Percentiles rank a stretch among this genome's conserved stretches.
Evolutionary conservation across 30 jellyfish, hydroid and myxozoan genomes (phyloP).

Genomic region (Catostylus mosaicus): DNA sequence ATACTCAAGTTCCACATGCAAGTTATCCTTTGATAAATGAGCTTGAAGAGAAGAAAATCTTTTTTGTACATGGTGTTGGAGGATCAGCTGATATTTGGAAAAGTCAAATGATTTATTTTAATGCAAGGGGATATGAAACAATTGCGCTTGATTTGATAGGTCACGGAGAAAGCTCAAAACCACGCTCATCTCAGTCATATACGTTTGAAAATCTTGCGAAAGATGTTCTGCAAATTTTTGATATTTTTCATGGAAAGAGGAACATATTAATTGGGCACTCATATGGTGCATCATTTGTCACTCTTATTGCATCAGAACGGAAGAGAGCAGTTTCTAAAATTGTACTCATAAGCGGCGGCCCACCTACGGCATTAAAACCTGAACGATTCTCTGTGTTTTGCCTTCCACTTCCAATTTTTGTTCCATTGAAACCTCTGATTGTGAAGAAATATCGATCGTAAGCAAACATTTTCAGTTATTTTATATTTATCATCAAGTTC

Average conservation of each 20-base stretch:
- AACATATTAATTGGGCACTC: constrained; percentile 94
- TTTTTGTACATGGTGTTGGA: constrained; percentile 98
- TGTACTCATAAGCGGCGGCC: constrained; percentile 96
- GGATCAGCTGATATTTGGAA: constrained; percentile 92
- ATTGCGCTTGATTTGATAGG: constrained; percentile 95
- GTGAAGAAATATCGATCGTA: constrained; percentile 85
- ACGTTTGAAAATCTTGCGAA: constrained; percentile 72
- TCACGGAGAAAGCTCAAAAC: constrained; percentile 96
- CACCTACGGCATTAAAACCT: constrained; percentile 92
- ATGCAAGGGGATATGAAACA: constrained; percentile 76
- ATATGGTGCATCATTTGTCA: constrained; percentile 97
- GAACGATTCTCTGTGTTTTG: constrained; percentile 89
- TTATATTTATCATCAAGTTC: neutral
- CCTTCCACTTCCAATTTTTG: constrained; percentile 90
- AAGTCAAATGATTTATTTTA: constrained; percentile 67
- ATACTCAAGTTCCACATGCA: constrained; percentile 5
- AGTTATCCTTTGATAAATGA: constrained; percentile 15
- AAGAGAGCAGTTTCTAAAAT: constrained; percentile 64
- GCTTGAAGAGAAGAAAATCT: constrained; percentile 29
- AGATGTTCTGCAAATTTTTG: constrained; percentile 86
- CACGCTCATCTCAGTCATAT: constrained; percentile 55
- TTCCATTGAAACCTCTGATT: constrained; percentile 62
- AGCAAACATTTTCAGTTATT: neutral
- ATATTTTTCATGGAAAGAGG: constrained; percentile 58
- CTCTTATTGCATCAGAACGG: constrained; percentile 87